A percentile compares a stretch with the other conserved stretches of the same genome.
Conservation (phyloP, 2,888 invertebrate species). For the Nomada lathburiana region DNA sequence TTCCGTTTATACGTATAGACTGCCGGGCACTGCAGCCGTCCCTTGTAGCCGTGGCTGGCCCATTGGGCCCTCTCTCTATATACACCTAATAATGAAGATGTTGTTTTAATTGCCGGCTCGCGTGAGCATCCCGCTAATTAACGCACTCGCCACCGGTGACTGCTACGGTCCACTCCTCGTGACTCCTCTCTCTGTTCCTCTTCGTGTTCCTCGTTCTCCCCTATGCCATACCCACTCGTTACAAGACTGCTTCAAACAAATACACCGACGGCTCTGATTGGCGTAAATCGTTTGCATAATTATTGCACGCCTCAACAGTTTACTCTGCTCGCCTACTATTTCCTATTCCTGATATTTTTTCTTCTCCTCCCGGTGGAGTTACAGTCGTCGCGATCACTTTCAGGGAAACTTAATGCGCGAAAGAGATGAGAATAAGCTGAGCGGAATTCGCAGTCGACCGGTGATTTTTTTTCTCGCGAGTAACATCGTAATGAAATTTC, state of each 20-base stretch:
- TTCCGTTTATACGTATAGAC: slow-evolving; percentile 63
- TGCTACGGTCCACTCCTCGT: slow-evolving; percentile 76
- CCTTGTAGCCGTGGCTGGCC: slow-evolving; percentile 41
- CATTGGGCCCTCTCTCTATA: slow-evolving; percentile 72
- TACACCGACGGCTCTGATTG: slow-evolving; percentile 46
- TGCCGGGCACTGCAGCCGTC: slow-evolving; percentile 40
- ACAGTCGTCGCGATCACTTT: neutral
- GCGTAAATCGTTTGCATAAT: slow-evolving; percentile 51
- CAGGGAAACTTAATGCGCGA: neutral
- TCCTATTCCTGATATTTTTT: neutral
- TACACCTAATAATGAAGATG: slow-evolving; percentile 84
- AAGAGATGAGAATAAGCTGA: too few species aligned
- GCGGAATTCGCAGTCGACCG: too few species aligned
- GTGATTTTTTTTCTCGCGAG: too few species aligned
- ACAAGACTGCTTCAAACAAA: slow-evolving; percentile 27
- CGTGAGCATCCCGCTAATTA: slow-evolving; percentile 84
- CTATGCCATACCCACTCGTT: neutral
- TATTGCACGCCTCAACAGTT: slow-evolving; percentile 26
- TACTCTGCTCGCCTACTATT: slow-evolving; percentile 24
- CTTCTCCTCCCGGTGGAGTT: neutral
- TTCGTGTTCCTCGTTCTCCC: neutral
- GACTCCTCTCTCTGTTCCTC: slow-evolving; percentile 33
- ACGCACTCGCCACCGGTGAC: slow-evolving; percentile 81
- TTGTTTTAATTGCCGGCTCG: slow-evolving; percentile 84
- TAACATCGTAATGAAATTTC: neutral